These are phyloP conservation scores for Stratiomys singularior DNA, from an alignment of 2,888 invertebrate species.

Conservation along the genomic window DNA sequence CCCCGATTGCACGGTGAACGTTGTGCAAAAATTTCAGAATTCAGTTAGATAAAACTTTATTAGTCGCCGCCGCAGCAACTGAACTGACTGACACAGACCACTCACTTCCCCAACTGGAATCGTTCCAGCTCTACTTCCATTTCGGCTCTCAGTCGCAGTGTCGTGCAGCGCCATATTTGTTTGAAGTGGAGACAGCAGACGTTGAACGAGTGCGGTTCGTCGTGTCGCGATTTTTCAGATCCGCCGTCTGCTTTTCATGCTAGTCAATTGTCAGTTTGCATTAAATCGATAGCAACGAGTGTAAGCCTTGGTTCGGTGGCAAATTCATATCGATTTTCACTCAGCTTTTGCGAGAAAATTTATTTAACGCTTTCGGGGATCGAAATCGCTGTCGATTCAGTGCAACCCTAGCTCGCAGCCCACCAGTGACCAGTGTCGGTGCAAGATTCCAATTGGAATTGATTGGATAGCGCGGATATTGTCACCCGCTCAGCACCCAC, in stretches of 20 bases:
- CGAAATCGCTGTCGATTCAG: conserved; percentile 14
- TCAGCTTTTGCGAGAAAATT: conserved; percentile 35
- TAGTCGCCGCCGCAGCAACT: background rate
- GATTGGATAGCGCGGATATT: background rate
- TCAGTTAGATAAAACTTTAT: background rate
- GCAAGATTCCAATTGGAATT: conserved; percentile 23
- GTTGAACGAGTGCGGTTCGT: conserved; percentile 40
- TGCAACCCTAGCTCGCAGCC: background rate
- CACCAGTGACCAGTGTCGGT: conserved; percentile 2
- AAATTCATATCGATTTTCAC: conserved; percentile 19
- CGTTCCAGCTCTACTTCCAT: conserved; percentile 36
- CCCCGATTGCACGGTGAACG: background rate
- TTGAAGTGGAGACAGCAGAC: conserved; percentile 50
- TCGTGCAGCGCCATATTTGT: conserved; percentile 48
- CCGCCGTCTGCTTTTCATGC: conserved; percentile 45
- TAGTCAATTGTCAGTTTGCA: conserved; percentile 20
- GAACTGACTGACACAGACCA: background rate
- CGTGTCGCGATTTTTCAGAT: conserved; percentile 48
- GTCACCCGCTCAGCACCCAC: conserved; percentile 10
- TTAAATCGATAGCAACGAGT: conserved; percentile 15
- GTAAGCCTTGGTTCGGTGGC: background rate
- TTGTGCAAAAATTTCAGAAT: background rate
- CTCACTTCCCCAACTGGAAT: background rate
- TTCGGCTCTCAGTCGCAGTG: conserved; percentile 18
- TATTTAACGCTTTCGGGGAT: conserved; percentile 10